phyloP scores from a whole-genome alignment of 2,113 vertebrate genomes.

The Zosterops japonicus region DNA sequence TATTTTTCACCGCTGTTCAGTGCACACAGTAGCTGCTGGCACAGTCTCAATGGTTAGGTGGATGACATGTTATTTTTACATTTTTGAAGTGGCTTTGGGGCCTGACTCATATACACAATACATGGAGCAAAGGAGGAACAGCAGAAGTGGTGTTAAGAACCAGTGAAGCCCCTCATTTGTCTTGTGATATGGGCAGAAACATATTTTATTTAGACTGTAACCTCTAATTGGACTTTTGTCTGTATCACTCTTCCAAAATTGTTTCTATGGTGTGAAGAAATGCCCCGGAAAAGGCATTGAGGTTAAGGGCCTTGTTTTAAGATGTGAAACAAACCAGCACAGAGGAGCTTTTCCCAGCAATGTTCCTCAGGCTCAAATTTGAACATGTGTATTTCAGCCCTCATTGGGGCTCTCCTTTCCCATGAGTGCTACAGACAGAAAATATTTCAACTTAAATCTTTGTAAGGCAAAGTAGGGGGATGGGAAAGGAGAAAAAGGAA shows the following conservation, averaged over 20 bases:
- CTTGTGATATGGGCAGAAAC: not conserved
- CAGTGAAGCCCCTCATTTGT: not conserved
- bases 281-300: not conserved
- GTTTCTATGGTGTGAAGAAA: not conserved
- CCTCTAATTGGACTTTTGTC: not conserved
- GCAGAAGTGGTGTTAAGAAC: not conserved
- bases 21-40: constrained; percentile 42
- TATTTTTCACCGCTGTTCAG: constrained; percentile 29
- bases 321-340: not conserved
- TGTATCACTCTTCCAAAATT: not conserved
- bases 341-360: not conserved
- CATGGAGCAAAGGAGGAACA: not conserved
- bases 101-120: not conserved
- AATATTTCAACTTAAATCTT: not conserved
- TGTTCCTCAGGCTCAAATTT: not conserved
- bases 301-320: not conserved
- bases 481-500: not conserved
- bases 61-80: constrained; percentile 30
- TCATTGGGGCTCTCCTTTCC: not conserved
- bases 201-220: not conserved
- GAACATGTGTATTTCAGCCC: not conserved
- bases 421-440: not conserved
- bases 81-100: not conserved
- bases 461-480: not conserved
- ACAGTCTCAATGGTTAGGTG: constrained; percentile 24